phyloP scores from a whole-genome alignment of 2,888 invertebrate species.

The Rhopalosiphum nymphaeae region DNA sequence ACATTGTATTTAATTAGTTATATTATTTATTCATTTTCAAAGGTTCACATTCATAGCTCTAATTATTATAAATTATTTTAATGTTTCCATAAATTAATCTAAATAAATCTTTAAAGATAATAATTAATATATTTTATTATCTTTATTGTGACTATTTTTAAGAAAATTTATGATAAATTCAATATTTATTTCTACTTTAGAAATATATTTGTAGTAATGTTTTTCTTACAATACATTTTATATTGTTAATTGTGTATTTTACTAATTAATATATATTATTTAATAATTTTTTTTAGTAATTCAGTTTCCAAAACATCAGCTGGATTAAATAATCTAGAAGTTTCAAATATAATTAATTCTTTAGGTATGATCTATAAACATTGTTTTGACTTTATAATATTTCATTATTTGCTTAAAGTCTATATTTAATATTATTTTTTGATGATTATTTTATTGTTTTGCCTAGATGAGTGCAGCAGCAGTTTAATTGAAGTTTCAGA shows the following conservation, averaged over 20 bases:
- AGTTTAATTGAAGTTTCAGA: constrained; percentile 69
- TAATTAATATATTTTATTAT: not conserved
- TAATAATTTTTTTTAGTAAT: not conserved
- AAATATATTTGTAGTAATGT: not conserved
- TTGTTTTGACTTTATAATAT: not conserved
- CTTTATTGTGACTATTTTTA: not conserved
- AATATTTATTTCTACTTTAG: not conserved
- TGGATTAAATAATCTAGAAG: not conserved
- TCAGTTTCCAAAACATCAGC: not conserved
- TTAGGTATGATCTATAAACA: not conserved
- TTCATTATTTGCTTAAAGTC: not conserved
- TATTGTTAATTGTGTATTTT: not conserved
- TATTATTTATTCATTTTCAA: not conserved
- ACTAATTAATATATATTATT: not conserved
- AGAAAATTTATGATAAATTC: not conserved
- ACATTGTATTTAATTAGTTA: too few species aligned
- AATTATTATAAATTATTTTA: not conserved
- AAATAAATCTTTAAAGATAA: not conserved
- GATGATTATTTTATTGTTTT: not conserved
- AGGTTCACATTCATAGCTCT: not conserved
- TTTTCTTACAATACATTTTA: not conserved
- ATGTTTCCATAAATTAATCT: not conserved
- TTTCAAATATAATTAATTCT: not conserved
- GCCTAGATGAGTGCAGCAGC: not conserved
- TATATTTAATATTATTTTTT: not conserved